Conservation (phyloP, 2,113 vertebrate species). For the Mesembrinibis cayennensis region DNA sequence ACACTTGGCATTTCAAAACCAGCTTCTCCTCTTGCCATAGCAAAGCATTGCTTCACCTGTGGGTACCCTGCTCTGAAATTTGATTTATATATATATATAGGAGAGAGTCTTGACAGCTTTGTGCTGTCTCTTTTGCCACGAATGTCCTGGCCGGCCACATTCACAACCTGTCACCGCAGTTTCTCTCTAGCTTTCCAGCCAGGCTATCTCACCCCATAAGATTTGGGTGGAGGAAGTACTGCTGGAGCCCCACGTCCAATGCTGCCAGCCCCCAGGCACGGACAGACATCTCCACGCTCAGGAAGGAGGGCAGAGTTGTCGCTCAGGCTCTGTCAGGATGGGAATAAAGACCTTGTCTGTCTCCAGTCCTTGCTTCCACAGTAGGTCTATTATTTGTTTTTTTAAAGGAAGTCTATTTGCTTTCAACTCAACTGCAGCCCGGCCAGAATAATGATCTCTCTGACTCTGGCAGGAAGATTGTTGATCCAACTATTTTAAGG, state of each 20-base stretch:
- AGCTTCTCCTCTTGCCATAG: neutral
- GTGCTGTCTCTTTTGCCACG: neutral
- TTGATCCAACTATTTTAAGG: neutral
- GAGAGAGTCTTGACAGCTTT: neutral
- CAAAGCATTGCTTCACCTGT: neutral
- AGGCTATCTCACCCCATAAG: neutral
- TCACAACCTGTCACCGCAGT: neutral
- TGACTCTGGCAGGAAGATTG: neutral
- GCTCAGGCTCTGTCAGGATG: neutral
- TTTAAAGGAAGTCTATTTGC: constrained; percentile 23
- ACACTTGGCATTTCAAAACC: neutral
- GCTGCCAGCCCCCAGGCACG: rapidly evolving
- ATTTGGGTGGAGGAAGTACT: neutral
- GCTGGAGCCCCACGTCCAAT: rapidly evolving
- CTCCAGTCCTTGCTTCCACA: neutral
- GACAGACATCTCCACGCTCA: neutral
- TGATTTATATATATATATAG: neutral
- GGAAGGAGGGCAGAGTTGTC: neutral
- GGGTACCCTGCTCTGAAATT: neutral
- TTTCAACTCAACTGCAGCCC: neutral
- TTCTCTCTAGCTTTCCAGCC: neutral
- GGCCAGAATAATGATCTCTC: neutral
- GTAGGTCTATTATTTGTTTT: neutral
- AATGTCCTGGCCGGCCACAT: neutral
- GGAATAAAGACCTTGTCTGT: constrained; percentile 24